phyloP scores from a whole-genome alignment of 2,113 vertebrate species.

The Lampris incognitus region DNA sequence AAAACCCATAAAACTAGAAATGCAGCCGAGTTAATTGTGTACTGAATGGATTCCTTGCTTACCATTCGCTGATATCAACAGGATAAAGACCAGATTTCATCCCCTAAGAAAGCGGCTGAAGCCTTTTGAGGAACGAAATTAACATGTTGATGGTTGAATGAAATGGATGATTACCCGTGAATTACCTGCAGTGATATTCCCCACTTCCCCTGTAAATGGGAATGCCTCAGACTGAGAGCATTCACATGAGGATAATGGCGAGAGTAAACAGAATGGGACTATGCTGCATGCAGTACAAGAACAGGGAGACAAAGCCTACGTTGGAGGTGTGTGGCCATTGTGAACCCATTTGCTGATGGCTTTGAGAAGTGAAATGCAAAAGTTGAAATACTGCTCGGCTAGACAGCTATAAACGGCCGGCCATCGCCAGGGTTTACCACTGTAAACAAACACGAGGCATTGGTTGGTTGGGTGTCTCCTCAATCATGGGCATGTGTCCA shows the following conservation, averaged over 20 bases:
- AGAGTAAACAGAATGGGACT: slow-evolving; percentile 14
- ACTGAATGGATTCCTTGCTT: slow-evolving; percentile 20
- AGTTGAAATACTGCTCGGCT: slow-evolving; percentile 77
- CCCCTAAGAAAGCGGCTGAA: slow-evolving; percentile 26
- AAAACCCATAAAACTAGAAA: slow-evolving; percentile 44
- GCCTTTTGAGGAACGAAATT: slow-evolving; percentile 40
- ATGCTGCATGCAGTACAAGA: slow-evolving; percentile 12
- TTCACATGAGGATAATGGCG: slow-evolving; percentile 7
- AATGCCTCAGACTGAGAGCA: slow-evolving; percentile 40
- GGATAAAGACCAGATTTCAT: slow-evolving; percentile 41
- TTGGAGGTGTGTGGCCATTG: slow-evolving; percentile 33
- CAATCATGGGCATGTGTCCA: slow-evolving; percentile 73
- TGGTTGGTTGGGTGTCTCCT: slow-evolving; percentile 76
- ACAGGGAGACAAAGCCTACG: slow-evolving; percentile 7
- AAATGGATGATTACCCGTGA: slow-evolving; percentile 58
- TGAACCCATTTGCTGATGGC: slow-evolving; percentile 50
- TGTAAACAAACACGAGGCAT: slow-evolving; percentile 76
- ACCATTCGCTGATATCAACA: slow-evolving; percentile 38
- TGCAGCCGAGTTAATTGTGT: slow-evolving; percentile 23
- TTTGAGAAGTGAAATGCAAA: slow-evolving; percentile 70
- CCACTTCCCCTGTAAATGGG: slow-evolving; percentile 22
- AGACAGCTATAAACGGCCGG: slow-evolving; percentile 78
- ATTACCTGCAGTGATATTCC: slow-evolving; percentile 34
- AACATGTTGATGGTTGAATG: slow-evolving; percentile 43
- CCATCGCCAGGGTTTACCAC: slow-evolving; percentile 72